Evolutionary conservation across 1,140 invertebrate species (phyloP).

Genomic region (Penaeus japonicus): DNA sequence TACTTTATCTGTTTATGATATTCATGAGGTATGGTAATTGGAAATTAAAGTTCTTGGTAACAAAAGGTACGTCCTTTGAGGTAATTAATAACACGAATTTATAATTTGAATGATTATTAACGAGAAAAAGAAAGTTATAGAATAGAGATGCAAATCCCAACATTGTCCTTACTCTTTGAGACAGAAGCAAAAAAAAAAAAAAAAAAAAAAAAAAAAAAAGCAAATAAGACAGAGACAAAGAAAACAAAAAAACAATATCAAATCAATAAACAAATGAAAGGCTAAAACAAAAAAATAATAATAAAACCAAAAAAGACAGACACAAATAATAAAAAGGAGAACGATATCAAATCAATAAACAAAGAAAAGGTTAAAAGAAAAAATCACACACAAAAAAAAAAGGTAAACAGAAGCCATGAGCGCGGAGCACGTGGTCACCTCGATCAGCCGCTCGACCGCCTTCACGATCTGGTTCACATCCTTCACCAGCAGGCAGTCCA

Average conservation of each 20-base stretch:
- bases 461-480: conserved; percentile 38
- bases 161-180: too few relatives aligned
- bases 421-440: conserved; percentile 1
- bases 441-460: conserved; percentile 34
- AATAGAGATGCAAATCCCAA: not conserved
- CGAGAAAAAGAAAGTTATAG: not conserved
- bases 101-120: too few relatives aligned
- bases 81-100: too few relatives aligned
- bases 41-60: too few relatives aligned
- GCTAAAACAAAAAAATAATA: not conserved
- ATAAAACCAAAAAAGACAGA: not conserved
- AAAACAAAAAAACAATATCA: not conserved
- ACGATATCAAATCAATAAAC: not conserved
- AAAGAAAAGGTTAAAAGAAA: not conserved
- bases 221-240: not conserved
- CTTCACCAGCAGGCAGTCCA: conserved; percentile 23
- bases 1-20: too few relatives aligned
- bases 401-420: not conserved
- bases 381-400: not conserved
- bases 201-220: not conserved
- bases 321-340: not conserved
- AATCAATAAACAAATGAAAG: not conserved
- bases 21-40: too few relatives aligned
- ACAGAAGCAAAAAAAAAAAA: not conserved
- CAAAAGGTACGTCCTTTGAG: too few relatives aligned